Base-by-base conservation (phyloP, 2,113 vertebrate species). In the Rhea americana region DNA sequence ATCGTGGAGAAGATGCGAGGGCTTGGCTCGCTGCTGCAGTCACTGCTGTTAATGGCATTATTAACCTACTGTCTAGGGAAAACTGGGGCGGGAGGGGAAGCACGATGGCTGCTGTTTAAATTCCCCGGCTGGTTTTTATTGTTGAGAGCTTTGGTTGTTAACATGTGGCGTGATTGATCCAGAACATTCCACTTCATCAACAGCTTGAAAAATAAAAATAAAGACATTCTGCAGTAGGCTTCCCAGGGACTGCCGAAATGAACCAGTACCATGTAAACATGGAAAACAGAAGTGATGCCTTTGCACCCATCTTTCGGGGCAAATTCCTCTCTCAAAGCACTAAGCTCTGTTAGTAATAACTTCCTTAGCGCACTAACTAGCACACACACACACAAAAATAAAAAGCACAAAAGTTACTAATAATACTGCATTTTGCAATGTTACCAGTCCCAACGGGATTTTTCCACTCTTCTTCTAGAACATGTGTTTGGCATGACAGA, bases 201-300 rank as follows among this genome's bases (percentile, higher is more conserved):
- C 67, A 91, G 43, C 53, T 92, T 56, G 65, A 96, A 94, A 93
- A 91, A 76, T n/a, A 82, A 95, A 95, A 96, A 83, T 76, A 62
- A 93, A 91, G 82, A 66, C 78, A 85, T 85, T 89, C 58, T 85
- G 75, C 71, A 91, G 82, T 62, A 91, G 78, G 75, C 82, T 92
- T 94, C 84, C 89, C 43, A 53, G 82, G 82, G 86, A 59, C 72
- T 91, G 89, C n/a, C 87, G 79, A 91, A 94, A 90, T 77, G 67
- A 95, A 89, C 87, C 92, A 91, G 75, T 85, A 71, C 62, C 89
- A 55, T 50, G 75, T 91, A 96, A 93, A 94, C 94, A 94, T 41
- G 87, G 39, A 89, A 94, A 82, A 89, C 78, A 93, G 58, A 90
- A 93, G 75, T 26, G 48, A 59, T 73, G 62, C 65, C 59, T 87